A percentile compares a stretch with the other conserved stretches of the same genome.
phyloP scores from a whole-genome alignment of 2,113 vertebrate species.

The Xenopus laevis region DNA sequence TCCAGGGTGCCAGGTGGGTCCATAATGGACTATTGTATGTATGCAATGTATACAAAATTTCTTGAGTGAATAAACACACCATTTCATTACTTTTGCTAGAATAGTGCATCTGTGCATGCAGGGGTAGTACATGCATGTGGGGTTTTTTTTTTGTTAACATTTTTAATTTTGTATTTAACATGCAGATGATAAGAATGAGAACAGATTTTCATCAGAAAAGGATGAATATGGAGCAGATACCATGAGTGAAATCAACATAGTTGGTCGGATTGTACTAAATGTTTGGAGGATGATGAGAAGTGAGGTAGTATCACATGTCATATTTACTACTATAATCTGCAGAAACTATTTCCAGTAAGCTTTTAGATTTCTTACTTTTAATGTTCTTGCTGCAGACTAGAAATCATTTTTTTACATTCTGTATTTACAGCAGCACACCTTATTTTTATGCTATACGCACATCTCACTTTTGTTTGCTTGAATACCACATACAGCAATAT shows the following conservation, averaged over 20 bases:
- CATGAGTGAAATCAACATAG: conserved; percentile 92
- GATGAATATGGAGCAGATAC: conserved; percentile 91
- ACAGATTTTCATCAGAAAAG: conserved; percentile 80
- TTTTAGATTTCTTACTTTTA: not conserved
- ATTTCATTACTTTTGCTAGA: too few relatives aligned
- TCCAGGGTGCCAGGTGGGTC: conserved; percentile 89
- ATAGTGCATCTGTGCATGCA: too few relatives aligned
- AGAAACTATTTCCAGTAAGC: not conserved
- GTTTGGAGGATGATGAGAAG: conserved; percentile 97
- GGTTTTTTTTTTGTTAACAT: too few relatives aligned
- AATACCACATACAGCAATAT: too few relatives aligned
- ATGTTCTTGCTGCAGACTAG: too few relatives aligned
- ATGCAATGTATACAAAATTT: too few relatives aligned
- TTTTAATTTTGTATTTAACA: conserved; percentile 20
- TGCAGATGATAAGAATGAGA: conserved; percentile 85
- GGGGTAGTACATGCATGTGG: too few relatives aligned
- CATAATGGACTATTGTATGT: not conserved
- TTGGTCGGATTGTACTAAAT: conserved; percentile 87
- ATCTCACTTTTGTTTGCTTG: too few relatives aligned
- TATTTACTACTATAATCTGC: not conserved
- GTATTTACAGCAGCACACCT: too few relatives aligned
- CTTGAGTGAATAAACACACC: too few relatives aligned
- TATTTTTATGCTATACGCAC: too few relatives aligned
- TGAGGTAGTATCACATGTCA: conserved; percentile 68
- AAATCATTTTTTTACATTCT: too few relatives aligned